phyloP scores from a whole-genome alignment of 1,140 invertebrate genomes.

The Berghia stephanieae region DNA sequence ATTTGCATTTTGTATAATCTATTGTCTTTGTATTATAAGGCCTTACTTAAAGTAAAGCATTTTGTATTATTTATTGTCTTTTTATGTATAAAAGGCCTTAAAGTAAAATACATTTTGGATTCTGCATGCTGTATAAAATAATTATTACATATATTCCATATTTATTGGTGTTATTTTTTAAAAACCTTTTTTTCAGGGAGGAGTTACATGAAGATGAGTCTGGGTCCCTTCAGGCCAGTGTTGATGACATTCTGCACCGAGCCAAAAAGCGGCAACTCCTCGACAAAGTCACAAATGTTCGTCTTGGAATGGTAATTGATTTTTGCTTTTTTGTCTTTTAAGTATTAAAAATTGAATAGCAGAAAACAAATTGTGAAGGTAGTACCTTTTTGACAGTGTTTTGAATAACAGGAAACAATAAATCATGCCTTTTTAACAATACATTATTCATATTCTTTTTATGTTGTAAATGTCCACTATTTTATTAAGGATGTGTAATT shows the following conservation, averaged over 20 bases:
- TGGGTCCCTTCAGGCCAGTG: constrained; percentile 86
- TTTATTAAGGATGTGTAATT: too few relatives aligned
- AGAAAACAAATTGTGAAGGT: too few relatives aligned
- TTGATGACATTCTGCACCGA: constrained; percentile 89
- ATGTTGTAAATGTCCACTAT: too few relatives aligned
- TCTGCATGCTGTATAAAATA: not conserved
- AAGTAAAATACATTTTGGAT: not conserved
- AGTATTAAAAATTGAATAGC: too few relatives aligned
- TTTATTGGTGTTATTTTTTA: constrained; percentile 22
- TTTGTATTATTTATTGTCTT: not conserved
- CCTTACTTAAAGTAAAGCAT: not conserved
- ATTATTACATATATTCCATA: not conserved
- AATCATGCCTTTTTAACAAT: not conserved
- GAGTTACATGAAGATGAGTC: constrained; percentile 95
- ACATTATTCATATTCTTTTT: not conserved
- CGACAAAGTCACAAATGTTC: constrained; percentile 77
- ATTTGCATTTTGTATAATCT: too few relatives aligned
- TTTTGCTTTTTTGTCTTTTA: not conserved
- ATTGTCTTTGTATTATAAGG: not conserved
- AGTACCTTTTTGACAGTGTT: too few relatives aligned
- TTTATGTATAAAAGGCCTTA: not conserved
- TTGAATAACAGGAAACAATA: too few relatives aligned
- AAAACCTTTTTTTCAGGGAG: constrained; percentile 76
- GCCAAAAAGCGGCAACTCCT: constrained; percentile 82
- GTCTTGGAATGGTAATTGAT: constrained; percentile 81